Evolutionary conservation across 2,113 vertebrate species (phyloP), one percentile per base, ranked within the genome.

Genomic region (Phoenicopterus ruber): DNA sequence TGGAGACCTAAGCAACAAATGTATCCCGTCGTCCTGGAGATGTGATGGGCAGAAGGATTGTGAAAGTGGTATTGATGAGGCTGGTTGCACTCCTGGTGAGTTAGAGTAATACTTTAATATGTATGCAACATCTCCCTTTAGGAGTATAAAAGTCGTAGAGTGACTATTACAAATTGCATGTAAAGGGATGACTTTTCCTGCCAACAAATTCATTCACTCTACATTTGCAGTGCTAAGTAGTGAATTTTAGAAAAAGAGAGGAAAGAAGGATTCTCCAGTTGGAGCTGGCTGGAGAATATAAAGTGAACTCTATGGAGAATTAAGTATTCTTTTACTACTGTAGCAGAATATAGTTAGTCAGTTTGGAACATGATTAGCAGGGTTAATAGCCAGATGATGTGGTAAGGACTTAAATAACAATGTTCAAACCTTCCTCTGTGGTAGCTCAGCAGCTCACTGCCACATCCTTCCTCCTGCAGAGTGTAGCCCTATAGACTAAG

Each of bases 41-140:
- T 99, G 99, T 36, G 99, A 99, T 31, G 99, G 99, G 6, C 99
- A 99, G 97, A 98, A 98, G 96, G 99, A 99, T 80, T 99, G 99
- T 76, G 99, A 99, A 96, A 99, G 98, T 5, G 99, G 99, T 32
- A 97, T 98, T 1, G 99, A 99, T 6, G 99, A 99, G 94, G 98
- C 98, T 52, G 98, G 98, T 92, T 99, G 99, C 58, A 98, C 98
- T n/a, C 98, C 99, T 94, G 98, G 99, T 99, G 93, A 97, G 99
- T 97, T 63, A 19, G 13, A 90, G 61, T 50, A 57, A 90, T 47
- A 20, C 50, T 79, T 86, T 58, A 62, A 62, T 85, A 44, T 3
- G 4, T 74, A n/a, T 34, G 16, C 58, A 76, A 19, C 34, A 34
- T 89, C 36, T 87, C 71, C n/a, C 36, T 57, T 46, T 38, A 76